Conservation (phyloP, 2,113 vertebrate genomes). For the Stegostoma tigrinum region DNA sequence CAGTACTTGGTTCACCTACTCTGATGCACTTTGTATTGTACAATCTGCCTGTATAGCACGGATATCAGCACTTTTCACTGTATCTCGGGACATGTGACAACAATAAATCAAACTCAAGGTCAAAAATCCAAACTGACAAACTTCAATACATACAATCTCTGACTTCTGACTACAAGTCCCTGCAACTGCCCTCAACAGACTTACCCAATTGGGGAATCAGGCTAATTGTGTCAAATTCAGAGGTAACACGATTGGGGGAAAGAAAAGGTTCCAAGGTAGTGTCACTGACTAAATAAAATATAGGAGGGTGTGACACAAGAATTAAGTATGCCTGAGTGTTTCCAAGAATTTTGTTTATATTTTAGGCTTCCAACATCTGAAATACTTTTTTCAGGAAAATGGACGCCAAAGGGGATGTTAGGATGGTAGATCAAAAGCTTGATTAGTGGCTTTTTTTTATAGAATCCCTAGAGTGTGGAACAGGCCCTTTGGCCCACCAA, state of each 20-base stretch:
- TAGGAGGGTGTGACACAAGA: background rate
- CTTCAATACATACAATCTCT: background rate
- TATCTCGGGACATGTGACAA: too few species aligned
- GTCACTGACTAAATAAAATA: background rate
- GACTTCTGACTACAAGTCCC: background rate
- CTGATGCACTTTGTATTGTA: too few species aligned
- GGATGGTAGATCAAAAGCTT: too few species aligned
- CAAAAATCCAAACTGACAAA: background rate
- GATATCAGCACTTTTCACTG: too few species aligned
- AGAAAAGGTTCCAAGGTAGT: background rate
- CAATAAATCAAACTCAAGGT: too few species aligned
- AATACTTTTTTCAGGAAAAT: background rate
- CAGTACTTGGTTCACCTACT: too few species aligned
- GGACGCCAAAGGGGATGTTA: background rate
- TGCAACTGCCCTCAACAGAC: background rate
- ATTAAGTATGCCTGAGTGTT: background rate
- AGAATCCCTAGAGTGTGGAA: too few species aligned
- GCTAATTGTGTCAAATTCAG: background rate
- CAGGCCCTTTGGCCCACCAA: too few species aligned
- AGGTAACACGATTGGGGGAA: background rate
- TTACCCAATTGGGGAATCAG: background rate
- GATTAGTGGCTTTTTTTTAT: too few species aligned
- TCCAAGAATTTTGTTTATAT: background rate
- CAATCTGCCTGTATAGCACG: too few species aligned
- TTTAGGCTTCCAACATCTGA: background rate